These are phyloP conservation scores for Lasiommata megera DNA, from an alignment of 2,888 invertebrate genomes.

Conservation along the genomic window DNA sequence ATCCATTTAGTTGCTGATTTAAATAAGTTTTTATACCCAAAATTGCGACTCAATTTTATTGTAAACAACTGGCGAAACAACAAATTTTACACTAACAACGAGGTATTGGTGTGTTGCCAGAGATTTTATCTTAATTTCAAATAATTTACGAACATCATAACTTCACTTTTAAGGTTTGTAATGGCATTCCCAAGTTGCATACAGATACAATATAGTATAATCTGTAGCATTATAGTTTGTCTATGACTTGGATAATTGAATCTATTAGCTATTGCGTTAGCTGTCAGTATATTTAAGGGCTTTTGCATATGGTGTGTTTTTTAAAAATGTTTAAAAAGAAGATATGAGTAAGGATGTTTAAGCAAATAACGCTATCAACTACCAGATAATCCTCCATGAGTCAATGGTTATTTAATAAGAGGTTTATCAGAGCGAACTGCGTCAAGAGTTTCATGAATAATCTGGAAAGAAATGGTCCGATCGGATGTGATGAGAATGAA, in stretches of 20 bases:
- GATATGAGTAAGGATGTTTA: too few species aligned
- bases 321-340: too few species aligned
- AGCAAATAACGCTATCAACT: too few species aligned
- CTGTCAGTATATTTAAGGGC: neutral
- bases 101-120: neutral
- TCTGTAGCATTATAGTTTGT: slow-evolving; percentile 13
- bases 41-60: too few species aligned
- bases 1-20: too few species aligned
- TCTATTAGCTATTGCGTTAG: slow-evolving; percentile 5
- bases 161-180: neutral
- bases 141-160: neutral
- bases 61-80: neutral
- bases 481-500: too few species aligned
- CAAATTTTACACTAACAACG: neutral
- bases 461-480: too few species aligned
- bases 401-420: too few species aligned
- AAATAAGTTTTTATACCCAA: too few species aligned
- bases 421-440: too few species aligned
- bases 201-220: neutral
- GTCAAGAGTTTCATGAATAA: too few species aligned
- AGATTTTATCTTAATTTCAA: neutral
- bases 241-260: slow-evolving; percentile 9
- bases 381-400: too few species aligned
- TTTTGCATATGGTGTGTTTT: neutral
- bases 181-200: neutral